Evolutionary conservation across 2,797 vertebrate species (phyloP).

Genomic region (Notoglanidium macrostoma): DNA sequence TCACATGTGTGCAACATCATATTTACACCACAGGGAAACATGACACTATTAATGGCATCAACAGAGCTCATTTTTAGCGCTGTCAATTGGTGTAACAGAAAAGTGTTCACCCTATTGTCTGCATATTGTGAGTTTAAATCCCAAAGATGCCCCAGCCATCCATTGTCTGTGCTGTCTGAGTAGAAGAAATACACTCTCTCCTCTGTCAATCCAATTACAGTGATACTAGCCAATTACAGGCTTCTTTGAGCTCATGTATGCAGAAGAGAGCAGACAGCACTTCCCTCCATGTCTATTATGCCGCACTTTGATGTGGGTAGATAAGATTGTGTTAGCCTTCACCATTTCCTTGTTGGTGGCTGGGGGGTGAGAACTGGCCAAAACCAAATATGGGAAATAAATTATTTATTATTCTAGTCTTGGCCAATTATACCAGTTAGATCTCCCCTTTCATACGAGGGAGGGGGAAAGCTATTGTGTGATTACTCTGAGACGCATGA

Average conservation of each 20-base stretch:
- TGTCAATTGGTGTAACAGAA: background rate
- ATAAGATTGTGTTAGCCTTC: background rate
- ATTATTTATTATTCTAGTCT: background rate
- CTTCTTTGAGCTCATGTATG: background rate
- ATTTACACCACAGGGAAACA: background rate
- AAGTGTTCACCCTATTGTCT: background rate
- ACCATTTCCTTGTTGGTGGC: background rate
- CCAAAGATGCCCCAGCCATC: background rate
- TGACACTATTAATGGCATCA: background rate
- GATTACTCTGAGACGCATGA: background rate
- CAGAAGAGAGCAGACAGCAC: background rate
- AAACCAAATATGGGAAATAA: background rate
- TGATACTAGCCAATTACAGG: background rate
- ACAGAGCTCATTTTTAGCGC: background rate
- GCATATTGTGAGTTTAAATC: background rate
- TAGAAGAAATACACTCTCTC: background rate
- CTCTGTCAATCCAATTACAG: background rate
- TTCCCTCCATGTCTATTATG: background rate
- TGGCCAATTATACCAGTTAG: background rate
- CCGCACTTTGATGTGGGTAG: background rate
- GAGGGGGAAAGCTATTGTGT: background rate
- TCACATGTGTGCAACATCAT: background rate
- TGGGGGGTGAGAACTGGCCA: background rate
- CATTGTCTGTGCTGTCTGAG: background rate
- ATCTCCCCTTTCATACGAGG: background rate